phyloP scores from a whole-genome alignment of 1,140 invertebrate species.

The Mya arenaria region DNA sequence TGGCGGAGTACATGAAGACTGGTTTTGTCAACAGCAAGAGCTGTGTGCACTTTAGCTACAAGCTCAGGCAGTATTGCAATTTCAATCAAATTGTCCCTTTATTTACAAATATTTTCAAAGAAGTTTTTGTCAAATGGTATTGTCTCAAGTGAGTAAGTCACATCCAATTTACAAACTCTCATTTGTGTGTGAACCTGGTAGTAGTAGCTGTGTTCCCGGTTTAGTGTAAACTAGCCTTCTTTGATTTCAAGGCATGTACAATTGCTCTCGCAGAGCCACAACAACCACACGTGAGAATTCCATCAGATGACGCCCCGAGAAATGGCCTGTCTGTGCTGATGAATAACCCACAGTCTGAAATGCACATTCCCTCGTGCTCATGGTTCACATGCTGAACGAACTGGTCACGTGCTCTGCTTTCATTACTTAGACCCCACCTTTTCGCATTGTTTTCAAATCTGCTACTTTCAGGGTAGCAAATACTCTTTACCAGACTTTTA shows the following conservation, averaged over 20 bases:
- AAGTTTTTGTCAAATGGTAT: slow-evolving; percentile 22
- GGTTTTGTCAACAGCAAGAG: background rate
- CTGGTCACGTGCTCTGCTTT: background rate
- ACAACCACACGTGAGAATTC: slow-evolving; percentile 4
- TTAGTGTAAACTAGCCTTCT: background rate
- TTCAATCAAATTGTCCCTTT: background rate
- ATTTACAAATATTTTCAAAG: slow-evolving; percentile 4
- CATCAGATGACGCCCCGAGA: slow-evolving; percentile 4
- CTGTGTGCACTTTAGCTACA: slow-evolving; percentile 4
- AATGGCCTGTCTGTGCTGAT: background rate
- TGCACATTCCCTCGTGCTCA: background rate
- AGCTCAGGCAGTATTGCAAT: slow-evolving; percentile 29
- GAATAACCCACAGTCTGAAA: background rate
- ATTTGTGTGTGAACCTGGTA: slow-evolving; percentile 41
- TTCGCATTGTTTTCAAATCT: background rate
- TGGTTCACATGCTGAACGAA: background rate
- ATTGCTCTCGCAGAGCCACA: slow-evolving; percentile 29
- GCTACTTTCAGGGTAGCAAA: background rate
- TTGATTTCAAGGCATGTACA: background rate
- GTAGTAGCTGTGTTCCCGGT: slow-evolving; percentile 27
- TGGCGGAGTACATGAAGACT: background rate
- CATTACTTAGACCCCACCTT: slow-evolving; percentile 6
- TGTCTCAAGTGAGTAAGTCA: slow-evolving; percentile 21
- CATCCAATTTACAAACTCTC: background rate
- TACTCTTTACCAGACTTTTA: background rate